Conservation (phyloP, 2,888 invertebrate genomes). For the Chalcis sispes region DNA sequence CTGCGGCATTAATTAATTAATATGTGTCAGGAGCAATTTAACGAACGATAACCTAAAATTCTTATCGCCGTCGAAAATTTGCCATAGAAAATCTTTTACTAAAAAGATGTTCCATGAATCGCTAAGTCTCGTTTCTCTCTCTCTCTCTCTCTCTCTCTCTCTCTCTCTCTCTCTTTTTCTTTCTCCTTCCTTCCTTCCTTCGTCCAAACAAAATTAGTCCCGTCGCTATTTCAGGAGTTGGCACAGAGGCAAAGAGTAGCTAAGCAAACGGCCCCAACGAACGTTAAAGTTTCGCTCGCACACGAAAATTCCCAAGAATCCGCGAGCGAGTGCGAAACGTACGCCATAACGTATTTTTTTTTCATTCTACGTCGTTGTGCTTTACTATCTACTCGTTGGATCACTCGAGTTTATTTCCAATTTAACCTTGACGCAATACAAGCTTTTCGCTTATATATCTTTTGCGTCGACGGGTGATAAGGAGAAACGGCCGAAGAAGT, state of each 20-base stretch:
- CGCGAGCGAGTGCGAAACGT: background rate
- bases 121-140: constrained; percentile 6
- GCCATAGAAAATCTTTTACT: background rate
- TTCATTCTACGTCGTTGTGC: background rate
- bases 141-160: constrained; percentile 22
- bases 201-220: constrained; percentile 32
- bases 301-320: constrained; percentile 11
- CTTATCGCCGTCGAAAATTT: background rate
- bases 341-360: background rate
- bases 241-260: constrained; percentile 9
- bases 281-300: constrained; percentile 4
- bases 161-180: constrained; percentile 14
- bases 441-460: background rate
- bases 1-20: too few relatives aligned
- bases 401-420: constrained; percentile 24
- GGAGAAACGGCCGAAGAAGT: too few relatives aligned
- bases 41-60: constrained; percentile 2
- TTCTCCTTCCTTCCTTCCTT: background rate
- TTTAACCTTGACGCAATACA: constrained; percentile 4
- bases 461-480: background rate
- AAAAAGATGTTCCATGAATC: background rate
- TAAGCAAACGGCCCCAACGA: background rate
- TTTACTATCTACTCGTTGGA: too few relatives aligned
- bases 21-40: background rate
- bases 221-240: constrained; percentile 45